Base-by-base conservation (phyloP, 2,888 invertebrate genomes). In the Andrena trimmerana region DNA sequence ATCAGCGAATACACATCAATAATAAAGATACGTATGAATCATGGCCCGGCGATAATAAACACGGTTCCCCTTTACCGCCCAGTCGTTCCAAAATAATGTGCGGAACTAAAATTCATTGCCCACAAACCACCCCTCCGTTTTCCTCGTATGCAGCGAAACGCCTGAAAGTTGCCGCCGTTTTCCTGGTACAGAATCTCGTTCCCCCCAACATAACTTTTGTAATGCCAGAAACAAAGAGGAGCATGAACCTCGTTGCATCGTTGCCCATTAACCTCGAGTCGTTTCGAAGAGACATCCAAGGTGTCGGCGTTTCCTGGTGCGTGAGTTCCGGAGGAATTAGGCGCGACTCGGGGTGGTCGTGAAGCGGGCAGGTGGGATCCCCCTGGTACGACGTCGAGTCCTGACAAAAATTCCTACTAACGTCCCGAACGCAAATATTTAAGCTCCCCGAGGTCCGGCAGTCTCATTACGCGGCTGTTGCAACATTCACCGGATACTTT, bases 351-450 rank as follows among this genome's bases (percentile, higher is more conserved):
- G 31, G 8, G 2, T 4, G 10, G 16, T 24, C 31, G 33, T 4
- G 50, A 27, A 29, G 52, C 10, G 42, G 20, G 20, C 31, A 29
- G 27, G 52, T 48, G 57, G 67, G 70, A 81, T 75, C 81, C 67
- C 66, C 24, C 10, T n/a, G 65, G 65, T 52, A 52, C 65, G 60
- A 63, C 66, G 74, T 81, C 50, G 78, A 78, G 54, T 65, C 67
- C 57, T 73, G 65, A 78, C 72, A 75, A 82, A 70, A 81, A 71
- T 81, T 71, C 70, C 74, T 62, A 31, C 48, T 10, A 67, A 63
- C 71, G 59, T 60, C 24, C 60, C 66, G 69, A 70, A 81, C 74
- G 81, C 65, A 81, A 82, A 81, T 74, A 70, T 73, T 81, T 70
- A 74, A 82, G 66, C 73, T 81, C 59, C 36, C 54, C 68, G 73